Evolutionary conservation across 1,140 invertebrate genomes (phyloP).

Genomic region (Anastrepha ludens): DNA sequence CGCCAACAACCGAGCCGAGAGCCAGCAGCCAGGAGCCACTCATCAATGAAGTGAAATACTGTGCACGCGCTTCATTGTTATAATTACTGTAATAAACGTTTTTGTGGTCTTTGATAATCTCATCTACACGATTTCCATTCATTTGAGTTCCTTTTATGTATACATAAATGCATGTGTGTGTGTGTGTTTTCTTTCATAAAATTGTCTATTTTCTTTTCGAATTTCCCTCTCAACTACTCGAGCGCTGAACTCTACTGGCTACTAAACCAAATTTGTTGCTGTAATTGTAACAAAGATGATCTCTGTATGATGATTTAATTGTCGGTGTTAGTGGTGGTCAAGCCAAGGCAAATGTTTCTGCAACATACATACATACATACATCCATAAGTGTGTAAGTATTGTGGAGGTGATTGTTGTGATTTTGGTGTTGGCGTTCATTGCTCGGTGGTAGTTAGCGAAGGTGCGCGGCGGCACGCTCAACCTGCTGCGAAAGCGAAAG

Average conservation of each 20-base stretch:
- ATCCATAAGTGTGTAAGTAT: background rate
- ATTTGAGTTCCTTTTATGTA: no score
- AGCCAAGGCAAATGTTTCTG: background rate
- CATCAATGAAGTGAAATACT: constrained; percentile 19
- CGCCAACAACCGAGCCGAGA: background rate
- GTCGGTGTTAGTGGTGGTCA: background rate
- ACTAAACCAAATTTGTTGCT: background rate
- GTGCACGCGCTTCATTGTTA: background rate
- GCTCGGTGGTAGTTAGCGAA: background rate
- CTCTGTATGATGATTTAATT: constrained; percentile 23
- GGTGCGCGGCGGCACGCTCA: constrained; percentile 25
- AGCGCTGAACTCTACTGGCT: background rate
- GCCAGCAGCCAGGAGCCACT: background rate
- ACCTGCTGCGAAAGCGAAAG: constrained; percentile 43
- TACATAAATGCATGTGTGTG: background rate
- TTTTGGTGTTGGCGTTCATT: background rate
- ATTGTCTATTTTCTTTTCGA: background rate
- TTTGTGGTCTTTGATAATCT: background rate
- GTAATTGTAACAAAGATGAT: constrained; percentile 15
- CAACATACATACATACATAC: no score
- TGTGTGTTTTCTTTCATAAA: background rate
- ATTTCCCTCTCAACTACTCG: background rate
- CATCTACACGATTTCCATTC: background rate
- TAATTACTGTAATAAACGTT: constrained; percentile 9
- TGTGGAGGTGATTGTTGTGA: background rate